Evolutionary conservation across 2,797 vertebrate species (phyloP).

Genomic region (Macropus fuliginosus): DNA sequence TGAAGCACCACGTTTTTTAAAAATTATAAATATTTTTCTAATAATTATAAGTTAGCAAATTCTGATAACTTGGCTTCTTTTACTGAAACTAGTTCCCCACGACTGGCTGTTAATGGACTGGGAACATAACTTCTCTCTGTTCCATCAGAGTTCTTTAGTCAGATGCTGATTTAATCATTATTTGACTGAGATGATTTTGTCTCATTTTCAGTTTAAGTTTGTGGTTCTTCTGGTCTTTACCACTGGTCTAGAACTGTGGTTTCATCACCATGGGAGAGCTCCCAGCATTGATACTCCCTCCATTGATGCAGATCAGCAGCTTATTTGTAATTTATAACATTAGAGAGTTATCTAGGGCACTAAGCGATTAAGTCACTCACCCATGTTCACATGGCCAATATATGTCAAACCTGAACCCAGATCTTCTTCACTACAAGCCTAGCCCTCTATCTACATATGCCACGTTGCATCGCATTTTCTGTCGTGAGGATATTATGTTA

Average conservation of each 20-base stretch:
- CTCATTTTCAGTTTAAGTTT: background rate
- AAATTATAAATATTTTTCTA: background rate
- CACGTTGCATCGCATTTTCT: background rate
- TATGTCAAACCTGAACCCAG: background rate
- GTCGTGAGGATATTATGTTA: background rate
- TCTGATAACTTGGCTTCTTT: background rate
- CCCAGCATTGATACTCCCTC: background rate
- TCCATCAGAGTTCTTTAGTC: background rate
- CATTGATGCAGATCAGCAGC: background rate
- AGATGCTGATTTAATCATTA: background rate
- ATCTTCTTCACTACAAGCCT: background rate
- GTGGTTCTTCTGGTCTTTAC: background rate
- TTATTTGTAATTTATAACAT: background rate
- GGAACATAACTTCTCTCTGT: background rate
- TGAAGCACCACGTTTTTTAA: background rate
- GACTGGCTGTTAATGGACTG: background rate
- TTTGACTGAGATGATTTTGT: background rate
- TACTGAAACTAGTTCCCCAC: background rate
- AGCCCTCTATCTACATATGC: background rate
- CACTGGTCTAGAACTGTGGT: background rate
- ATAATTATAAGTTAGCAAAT: background rate
- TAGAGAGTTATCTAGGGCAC: background rate
- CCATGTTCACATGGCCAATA: background rate
- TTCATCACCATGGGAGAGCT: background rate
- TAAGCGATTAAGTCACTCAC: background rate